Percentiles rank a stretch among this genome's conserved stretches.
phyloP scores from a whole-genome alignment of 2,888 invertebrate genomes.

The Thecocarcelia acutangulata region DNA sequence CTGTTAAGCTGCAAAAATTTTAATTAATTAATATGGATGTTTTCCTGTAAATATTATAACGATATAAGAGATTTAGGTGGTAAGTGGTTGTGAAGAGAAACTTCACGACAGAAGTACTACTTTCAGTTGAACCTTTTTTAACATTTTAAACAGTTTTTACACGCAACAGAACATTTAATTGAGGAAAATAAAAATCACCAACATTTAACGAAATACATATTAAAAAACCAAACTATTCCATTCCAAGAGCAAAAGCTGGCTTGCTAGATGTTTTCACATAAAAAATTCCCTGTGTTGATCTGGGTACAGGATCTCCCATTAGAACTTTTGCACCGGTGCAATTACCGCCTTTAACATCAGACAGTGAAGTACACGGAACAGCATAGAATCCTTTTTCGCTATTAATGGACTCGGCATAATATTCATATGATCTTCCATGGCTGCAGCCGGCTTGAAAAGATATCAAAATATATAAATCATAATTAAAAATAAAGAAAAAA shows the following conservation, averaged over 20 bases:
- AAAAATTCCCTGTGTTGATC: slow-evolving; percentile 83
- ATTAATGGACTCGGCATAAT: slow-evolving; percentile 86
- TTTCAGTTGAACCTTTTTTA: no score
- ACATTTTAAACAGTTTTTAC: slow-evolving; percentile 2
- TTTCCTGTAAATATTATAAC: no score
- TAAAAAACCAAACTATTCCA: slow-evolving; percentile 63
- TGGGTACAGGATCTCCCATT: slow-evolving; percentile 84
- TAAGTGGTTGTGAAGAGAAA: no score
- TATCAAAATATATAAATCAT: background rate
- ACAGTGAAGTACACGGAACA: slow-evolving; percentile 83
- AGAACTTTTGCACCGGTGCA: slow-evolving; percentile 78
- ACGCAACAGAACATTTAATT: slow-evolving; percentile 50
- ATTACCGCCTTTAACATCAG: slow-evolving; percentile 74
- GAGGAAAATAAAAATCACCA: no score
- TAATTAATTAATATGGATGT: no score
- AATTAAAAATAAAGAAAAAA: background rate
- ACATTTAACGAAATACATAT: no score
- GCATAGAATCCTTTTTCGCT: slow-evolving; percentile 83
- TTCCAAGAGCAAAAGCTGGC: slow-evolving; percentile 83
- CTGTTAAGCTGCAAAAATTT: no score
- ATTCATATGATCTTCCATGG: slow-evolving; percentile 85
- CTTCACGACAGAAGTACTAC: no score
- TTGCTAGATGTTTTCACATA: slow-evolving; percentile 84
- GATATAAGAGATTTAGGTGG: no score
- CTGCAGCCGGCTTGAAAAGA: slow-evolving; percentile 84